Evolutionary conservation across 2,888 invertebrate species (phyloP).

Genomic region (Drosophila kambysellisi): DNA sequence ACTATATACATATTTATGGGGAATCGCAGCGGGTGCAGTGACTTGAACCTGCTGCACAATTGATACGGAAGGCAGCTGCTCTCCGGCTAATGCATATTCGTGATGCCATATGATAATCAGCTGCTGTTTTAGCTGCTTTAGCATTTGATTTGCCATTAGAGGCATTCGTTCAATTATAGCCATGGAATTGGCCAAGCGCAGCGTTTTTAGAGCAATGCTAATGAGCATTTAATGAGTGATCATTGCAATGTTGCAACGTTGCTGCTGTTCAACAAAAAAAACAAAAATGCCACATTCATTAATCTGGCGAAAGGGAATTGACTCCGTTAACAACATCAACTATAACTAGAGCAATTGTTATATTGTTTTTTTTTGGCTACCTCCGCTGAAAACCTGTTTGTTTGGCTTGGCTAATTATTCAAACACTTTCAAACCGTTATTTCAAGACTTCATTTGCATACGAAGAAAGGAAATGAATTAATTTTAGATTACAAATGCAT

Average conservation of each 20-base stretch:
- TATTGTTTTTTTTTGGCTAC: neutral
- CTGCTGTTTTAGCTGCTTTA: constrained; percentile 2
- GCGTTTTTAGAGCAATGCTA: constrained; percentile 42
- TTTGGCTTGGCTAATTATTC: constrained; percentile 42
- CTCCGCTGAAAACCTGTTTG: constrained; percentile 9
- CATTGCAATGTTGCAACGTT: constrained; percentile 26
- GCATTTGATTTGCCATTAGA: constrained; percentile 56
- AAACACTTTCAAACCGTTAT: constrained; percentile 22
- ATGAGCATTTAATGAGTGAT: constrained; percentile 55
- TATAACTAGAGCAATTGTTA: constrained; percentile 24
- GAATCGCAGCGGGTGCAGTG: constrained; percentile 49
- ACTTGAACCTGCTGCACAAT: constrained; percentile 41
- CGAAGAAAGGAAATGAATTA: neutral
- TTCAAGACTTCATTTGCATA: constrained; percentile 31
- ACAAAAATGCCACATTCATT: constrained; percentile 9
- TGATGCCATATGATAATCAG: constrained; percentile 54
- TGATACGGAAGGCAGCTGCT: constrained; percentile 4
- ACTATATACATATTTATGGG: neutral
- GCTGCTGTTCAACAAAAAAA: neutral
- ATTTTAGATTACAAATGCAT: neutral
- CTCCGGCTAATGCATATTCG: constrained; percentile 51
- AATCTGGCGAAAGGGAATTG: constrained; percentile 22
- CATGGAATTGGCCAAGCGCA: constrained; percentile 59
- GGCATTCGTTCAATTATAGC: constrained; percentile 55
- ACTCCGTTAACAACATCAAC: neutral